Conservation (phyloP, 1,140 invertebrate genomes). For the Saccostrea cuccullata region DNA sequence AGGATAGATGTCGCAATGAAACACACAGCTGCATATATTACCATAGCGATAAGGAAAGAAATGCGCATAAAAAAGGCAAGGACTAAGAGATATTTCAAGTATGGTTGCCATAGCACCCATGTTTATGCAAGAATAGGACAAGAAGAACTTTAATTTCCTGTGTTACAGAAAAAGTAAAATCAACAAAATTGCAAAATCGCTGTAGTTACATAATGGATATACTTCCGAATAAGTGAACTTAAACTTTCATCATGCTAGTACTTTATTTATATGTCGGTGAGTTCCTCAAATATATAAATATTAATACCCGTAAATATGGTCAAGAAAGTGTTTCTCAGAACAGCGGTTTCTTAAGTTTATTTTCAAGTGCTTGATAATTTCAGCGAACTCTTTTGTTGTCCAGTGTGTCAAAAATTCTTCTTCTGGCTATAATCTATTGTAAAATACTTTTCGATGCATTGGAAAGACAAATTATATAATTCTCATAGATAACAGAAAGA, state of each 20-base stretch:
- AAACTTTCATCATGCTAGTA: too few species aligned
- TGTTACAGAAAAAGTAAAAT: background rate
- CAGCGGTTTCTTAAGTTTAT: background rate
- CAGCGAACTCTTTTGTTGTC: background rate
- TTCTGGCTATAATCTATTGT: background rate
- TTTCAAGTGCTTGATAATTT: background rate
- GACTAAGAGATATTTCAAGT: conserved; percentile 1
- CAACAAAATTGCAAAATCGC: background rate
- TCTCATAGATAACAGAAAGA: background rate
- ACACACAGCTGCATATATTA: conserved; percentile 20
- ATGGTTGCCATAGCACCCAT: conserved; percentile 23
- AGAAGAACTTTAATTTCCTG: conserved; percentile 1
- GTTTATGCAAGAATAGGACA: conserved; percentile 6
- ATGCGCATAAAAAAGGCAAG: background rate
- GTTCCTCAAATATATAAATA: too few species aligned
- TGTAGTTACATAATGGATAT: background rate
- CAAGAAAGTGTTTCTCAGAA: too few species aligned
- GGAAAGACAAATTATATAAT: background rate
- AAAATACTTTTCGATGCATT: background rate
- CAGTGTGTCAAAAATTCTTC: background rate
- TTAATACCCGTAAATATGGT: too few species aligned
- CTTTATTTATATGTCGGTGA: too few species aligned
- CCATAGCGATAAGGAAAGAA: conserved; percentile 33
- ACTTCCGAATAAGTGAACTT: too few species aligned
- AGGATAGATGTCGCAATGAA: conserved; percentile 37